Base-by-base conservation (phyloP, 1,140 invertebrate species). In the Halesus radiatus region DNA sequence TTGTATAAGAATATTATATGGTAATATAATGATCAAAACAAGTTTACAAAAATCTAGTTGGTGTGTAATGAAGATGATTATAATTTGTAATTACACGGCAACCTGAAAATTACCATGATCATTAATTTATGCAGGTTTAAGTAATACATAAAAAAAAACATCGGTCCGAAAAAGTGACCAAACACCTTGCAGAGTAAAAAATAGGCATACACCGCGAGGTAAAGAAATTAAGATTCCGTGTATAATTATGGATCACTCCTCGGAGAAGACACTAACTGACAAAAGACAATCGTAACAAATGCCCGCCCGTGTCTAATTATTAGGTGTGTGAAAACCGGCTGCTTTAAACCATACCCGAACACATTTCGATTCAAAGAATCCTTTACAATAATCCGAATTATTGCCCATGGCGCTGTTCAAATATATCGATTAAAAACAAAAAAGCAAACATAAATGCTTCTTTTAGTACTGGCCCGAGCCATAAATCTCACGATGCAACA, bases 401-500 rank as follows among this genome's bases (percentile, higher is more conserved):
- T 26, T 56, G 70, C 70, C 70, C 22, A 54, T 74, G 70, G 70
- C 70, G 53, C 26, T 74, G 70, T 20, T 74, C 70, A 74, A 74
- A 74, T 74, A 74, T 74, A 77, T 77, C 60, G 58, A 62, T 64
- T 77, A 77, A 77, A 60, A 76, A 64, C 16, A 77, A 77, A 76
- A 77, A 77, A 77, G 75, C 58, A 52, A 62, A 64, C 45, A 66
- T 77, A 77, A 77, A 77, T 23, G 75, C 56, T 77, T 62, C 58
- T 77, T 66, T 77, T 77, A 77, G 75, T 77, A 66, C 75, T 23
- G 60, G 45, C 5, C 32, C 75, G 56, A 50, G 50, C 70, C 70
- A 79, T 83, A 83, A 83, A 83, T 83, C 79, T 83, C 70, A n/a
- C 52, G 20, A 26, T 56, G 72, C 62, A 80, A 75, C 81, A 80